These are phyloP conservation scores for Cheilosia soror DNA, from an alignment of 2,888 invertebrate species.

Conservation along the genomic window DNA sequence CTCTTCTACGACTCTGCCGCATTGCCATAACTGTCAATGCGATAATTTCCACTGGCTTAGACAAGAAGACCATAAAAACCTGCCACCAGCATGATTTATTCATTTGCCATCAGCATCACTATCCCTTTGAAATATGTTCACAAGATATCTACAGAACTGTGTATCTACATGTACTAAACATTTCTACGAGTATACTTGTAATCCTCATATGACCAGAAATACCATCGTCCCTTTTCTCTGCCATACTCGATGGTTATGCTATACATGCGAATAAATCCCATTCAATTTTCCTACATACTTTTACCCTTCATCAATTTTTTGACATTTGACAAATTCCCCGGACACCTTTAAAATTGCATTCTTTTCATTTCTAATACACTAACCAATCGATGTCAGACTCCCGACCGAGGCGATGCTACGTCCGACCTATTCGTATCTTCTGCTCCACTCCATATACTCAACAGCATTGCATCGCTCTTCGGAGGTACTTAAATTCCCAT, in stretches of 20 bases:
- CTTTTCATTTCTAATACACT: slow-evolving; percentile 73
- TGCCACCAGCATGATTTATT: slow-evolving; percentile 63
- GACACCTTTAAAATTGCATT: slow-evolving; percentile 83
- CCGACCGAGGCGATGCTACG: background rate
- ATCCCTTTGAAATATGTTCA: slow-evolving; percentile 27
- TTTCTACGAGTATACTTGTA: background rate
- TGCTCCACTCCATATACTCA: background rate
- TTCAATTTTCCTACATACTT: slow-evolving; percentile 63
- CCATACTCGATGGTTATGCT: background rate
- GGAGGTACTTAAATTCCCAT: slow-evolving; percentile 67
- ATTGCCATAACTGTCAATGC: slow-evolving; percentile 38
- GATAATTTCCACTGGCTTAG: slow-evolving; percentile 44
- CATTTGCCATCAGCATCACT: slow-evolving; percentile 42
- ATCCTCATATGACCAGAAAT: slow-evolving; percentile 22
- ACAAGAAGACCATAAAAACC: slow-evolving; percentile 35
- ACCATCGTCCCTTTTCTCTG: background rate
- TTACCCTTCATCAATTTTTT: slow-evolving; percentile 71
- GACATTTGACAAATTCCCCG: slow-evolving; percentile 81
- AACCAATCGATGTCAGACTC: slow-evolving; percentile 59
- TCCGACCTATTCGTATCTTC: background rate
- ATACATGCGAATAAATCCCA: slow-evolving; percentile 28
- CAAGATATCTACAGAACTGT: background rate
- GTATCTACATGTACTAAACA: background rate
- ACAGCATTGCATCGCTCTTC: slow-evolving; percentile 47
- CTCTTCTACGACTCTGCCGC: slow-evolving; percentile 32